phyloP scores from a whole-genome alignment of 2,797 vertebrate species.

The Australoheros facetus region DNA sequence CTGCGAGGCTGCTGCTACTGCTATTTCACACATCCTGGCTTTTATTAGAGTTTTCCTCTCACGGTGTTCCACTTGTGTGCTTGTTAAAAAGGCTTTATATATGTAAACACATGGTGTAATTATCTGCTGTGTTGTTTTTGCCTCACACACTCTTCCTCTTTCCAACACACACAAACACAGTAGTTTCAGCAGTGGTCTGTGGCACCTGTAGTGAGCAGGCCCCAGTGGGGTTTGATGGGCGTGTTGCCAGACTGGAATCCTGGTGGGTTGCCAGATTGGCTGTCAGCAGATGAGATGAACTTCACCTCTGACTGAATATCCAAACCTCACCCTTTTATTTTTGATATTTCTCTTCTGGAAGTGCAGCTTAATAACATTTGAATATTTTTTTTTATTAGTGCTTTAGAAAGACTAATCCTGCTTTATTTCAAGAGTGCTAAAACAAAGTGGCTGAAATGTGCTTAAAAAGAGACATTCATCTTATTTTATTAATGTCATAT shows the following conservation, averaged over 20 bases:
- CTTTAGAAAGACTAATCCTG: not conserved
- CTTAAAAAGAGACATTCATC: no score
- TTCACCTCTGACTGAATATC: constrained; percentile 32
- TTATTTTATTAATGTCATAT: no score
- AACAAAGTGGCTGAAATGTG: no score
- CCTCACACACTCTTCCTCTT: not conserved
- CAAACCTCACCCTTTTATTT: constrained; percentile 22
- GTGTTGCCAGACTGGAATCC: constrained; percentile 49
- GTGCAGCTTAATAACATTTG: not conserved
- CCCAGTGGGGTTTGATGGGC: constrained; percentile 54
- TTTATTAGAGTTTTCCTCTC: constrained; percentile 70
- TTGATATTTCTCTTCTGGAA: constrained; percentile 20
- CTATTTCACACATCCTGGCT: constrained; percentile 68
- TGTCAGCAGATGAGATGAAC: constrained; percentile 64
- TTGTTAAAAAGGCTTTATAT: constrained; percentile 65
- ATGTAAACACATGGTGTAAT: constrained; percentile 62
- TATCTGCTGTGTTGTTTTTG: not conserved
- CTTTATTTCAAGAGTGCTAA: no score
- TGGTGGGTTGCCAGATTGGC: constrained; percentile 67
- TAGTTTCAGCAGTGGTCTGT: constrained; percentile 26
- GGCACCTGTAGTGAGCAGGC: constrained; percentile 48
- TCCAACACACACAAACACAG: not conserved
- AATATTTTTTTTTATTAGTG: no score
- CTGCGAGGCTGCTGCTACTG: constrained; percentile 50
- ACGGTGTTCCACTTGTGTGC: constrained; percentile 48